Percentiles rank a stretch among this genome's conserved stretches.
These are phyloP conservation scores for Antheraea pernyi DNA, from an alignment of 1,140 invertebrate genomes.

Conservation along the genomic window DNA sequence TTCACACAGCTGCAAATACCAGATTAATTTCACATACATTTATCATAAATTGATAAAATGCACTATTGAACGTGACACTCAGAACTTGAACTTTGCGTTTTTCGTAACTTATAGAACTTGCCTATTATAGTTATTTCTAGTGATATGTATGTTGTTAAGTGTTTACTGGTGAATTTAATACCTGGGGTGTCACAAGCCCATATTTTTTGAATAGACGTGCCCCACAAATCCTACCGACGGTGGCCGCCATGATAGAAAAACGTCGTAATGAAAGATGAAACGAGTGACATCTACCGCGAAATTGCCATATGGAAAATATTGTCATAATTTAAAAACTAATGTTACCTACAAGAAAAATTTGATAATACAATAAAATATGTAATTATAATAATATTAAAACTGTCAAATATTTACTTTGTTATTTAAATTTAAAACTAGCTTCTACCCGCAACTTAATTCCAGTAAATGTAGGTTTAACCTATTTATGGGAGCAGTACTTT, in stretches of 20 bases:
- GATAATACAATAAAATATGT: too few relatives aligned
- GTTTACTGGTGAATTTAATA: slow-evolving; percentile 49
- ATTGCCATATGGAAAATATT: slow-evolving; percentile 38
- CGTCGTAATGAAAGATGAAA: slow-evolving; percentile 69
- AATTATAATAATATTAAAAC: too few relatives aligned
- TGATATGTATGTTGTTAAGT: background rate
- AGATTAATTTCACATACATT: slow-evolving; percentile 21
- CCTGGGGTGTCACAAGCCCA: slow-evolving; percentile 71
- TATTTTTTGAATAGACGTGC: slow-evolving; percentile 85
- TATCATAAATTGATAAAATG: slow-evolving; percentile 45
- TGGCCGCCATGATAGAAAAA: slow-evolving; percentile 88
- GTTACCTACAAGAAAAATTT: background rate
- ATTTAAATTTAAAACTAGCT: too few relatives aligned
- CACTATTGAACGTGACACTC: slow-evolving; percentile 39
- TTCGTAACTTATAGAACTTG: slow-evolving; percentile 30
- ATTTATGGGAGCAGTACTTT: too few relatives aligned
- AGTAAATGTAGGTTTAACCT: too few relatives aligned
- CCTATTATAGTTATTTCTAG: slow-evolving; percentile 13
- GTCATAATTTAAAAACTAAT: too few relatives aligned
- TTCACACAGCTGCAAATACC: slow-evolving; percentile 29
- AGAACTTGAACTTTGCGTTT: slow-evolving; percentile 30
- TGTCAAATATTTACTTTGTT: too few relatives aligned
- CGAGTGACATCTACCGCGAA: slow-evolving; percentile 52
- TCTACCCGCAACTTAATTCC: too few relatives aligned
- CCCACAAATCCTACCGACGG: slow-evolving; percentile 89